These are phyloP conservation scores for Lanius ludovicianus DNA, from an alignment of 2,113 vertebrate genomes.

Conservation along the genomic window DNA sequence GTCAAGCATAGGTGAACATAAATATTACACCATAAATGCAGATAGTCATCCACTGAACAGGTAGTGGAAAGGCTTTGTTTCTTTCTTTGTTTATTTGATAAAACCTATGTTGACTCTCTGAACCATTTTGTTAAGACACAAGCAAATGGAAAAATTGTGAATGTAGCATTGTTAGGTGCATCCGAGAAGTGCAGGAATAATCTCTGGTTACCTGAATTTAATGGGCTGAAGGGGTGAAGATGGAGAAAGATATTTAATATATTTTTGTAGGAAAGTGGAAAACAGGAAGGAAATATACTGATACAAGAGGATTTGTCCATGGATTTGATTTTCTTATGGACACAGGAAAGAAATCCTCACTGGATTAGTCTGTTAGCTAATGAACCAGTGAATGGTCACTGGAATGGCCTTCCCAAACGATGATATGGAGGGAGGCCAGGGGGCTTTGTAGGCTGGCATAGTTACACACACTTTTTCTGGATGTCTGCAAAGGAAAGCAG, in stretches of 20 bases:
- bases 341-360: background rate
- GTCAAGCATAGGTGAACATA: background rate
- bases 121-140: constrained; percentile 21
- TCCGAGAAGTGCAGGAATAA: background rate
- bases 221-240: background rate
- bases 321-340: background rate
- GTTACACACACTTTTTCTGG: background rate
- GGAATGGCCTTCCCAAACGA: background rate
- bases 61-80: background rate
- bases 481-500: background rate
- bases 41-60: background rate
- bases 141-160: background rate
- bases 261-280: background rate
- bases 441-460: background rate
- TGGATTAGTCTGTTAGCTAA: background rate
- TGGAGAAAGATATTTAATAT: background rate
- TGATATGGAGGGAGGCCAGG: background rate
- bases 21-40: constrained; percentile 28
- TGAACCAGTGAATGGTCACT: background rate
- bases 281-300: background rate
- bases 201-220: background rate
- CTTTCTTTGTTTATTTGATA: constrained; percentile 8
- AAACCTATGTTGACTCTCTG: background rate
- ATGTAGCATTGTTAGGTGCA: background rate
- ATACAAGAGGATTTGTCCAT: background rate